Evolutionary conservation across 2,888 invertebrate species (phyloP).

Genomic region (Drosophila parthenogenetica): DNA sequence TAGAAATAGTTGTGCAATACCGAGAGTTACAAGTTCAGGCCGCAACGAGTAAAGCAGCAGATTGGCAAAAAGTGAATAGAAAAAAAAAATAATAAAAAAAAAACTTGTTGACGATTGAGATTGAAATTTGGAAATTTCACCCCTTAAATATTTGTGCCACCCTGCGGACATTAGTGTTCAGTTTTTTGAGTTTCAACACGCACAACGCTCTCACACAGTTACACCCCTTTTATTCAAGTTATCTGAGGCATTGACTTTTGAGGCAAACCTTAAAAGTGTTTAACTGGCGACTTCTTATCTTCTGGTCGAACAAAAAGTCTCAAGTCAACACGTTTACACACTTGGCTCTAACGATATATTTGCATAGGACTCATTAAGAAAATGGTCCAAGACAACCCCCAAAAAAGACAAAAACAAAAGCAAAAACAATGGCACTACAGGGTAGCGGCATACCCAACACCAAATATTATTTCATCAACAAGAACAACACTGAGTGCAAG

Average conservation of each 20-base stretch:
- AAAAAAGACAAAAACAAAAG: conserved; percentile 25
- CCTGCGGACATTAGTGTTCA: conserved; percentile 58
- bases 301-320: conserved; percentile 41
- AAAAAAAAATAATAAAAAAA: too few relatives aligned
- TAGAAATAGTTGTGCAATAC: conserved; percentile 74
- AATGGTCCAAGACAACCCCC: conserved; percentile 41
- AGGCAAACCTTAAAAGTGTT: conserved; percentile 31
- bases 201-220: conserved; percentile 4
- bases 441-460: not conserved
- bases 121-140: conserved; percentile 72
- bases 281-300: conserved; percentile 59
- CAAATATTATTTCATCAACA: conserved; percentile 11
- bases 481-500: conserved; percentile 51
- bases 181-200: conserved; percentile 27
- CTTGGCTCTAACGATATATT: conserved; percentile 77
- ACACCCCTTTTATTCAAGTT: not conserved
- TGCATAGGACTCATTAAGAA: conserved; percentile 77
- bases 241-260: conserved; percentile 54
- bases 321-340: conserved; percentile 67
- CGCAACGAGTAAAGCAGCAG: conserved; percentile 44
- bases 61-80: conserved; percentile 29
- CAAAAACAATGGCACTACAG: conserved; percentile 18
- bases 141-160: conserved; percentile 26
- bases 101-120: conserved; percentile 82
- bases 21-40: conserved; percentile 35